These are phyloP conservation scores for Chironomus tentans DNA, from an alignment of 2,888 invertebrate genomes.

Conservation along the genomic window DNA sequence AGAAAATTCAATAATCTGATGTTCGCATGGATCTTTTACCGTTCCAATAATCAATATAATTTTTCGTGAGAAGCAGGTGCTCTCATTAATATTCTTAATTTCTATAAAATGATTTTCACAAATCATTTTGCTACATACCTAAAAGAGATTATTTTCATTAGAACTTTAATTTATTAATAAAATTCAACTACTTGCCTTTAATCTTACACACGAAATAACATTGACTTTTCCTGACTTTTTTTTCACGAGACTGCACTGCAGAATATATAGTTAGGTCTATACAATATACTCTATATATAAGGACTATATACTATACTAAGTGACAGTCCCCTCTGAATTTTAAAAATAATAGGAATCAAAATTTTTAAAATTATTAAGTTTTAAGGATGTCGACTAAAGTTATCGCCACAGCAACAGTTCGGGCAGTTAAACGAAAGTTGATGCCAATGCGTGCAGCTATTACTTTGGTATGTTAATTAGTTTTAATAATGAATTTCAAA, in stretches of 20 bases:
- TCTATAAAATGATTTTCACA: neutral
- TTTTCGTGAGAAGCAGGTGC: conserved; percentile 21
- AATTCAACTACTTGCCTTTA: neutral
- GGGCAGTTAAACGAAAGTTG: conserved; percentile 71
- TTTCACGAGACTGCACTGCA: too few relatives aligned
- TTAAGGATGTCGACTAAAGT: conserved; percentile 58
- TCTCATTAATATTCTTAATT: neutral
- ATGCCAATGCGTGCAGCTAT: conserved; percentile 79
- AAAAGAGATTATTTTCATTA: neutral
- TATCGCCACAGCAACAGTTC: conserved; percentile 79
- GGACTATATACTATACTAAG: too few relatives aligned
- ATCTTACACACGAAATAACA: too few relatives aligned
- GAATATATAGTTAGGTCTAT: too few relatives aligned
- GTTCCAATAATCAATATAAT: conserved; percentile 37
- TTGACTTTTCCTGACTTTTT: too few relatives aligned
- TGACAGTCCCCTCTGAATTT: too few relatives aligned
- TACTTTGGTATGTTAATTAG: conserved; percentile 46
- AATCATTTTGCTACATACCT: neutral
- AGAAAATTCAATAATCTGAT: neutral
- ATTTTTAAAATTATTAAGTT: neutral
- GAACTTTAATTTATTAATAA: too few relatives aligned
- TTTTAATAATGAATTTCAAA: conserved; percentile 29
- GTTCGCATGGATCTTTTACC: conserved; percentile 32
- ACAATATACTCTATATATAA: too few relatives aligned
- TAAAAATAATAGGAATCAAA: neutral